phyloP scores from a whole-genome alignment of 2,888 invertebrate species.

The Laothoe populi region DNA sequence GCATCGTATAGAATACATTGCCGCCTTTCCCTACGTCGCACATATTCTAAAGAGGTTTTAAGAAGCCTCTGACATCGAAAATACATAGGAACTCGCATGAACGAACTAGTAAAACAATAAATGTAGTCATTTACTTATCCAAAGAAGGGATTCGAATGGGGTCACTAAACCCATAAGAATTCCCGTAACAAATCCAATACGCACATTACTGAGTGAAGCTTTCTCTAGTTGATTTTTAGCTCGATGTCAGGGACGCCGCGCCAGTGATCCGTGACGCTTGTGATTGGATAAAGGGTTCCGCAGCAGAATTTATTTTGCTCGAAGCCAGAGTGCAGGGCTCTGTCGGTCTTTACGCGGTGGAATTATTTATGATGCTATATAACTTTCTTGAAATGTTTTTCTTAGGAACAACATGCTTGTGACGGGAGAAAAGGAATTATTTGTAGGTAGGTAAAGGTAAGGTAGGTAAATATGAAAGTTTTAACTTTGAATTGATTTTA shows the following conservation, averaged over 20 bases:
- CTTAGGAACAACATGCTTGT: conserved; percentile 19
- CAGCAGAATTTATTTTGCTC: conserved; percentile 46
- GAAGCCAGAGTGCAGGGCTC: conserved; percentile 47
- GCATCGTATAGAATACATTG: not conserved
- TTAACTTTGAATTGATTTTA: not conserved
- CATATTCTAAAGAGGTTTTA: not conserved
- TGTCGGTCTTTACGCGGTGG: conserved; percentile 47
- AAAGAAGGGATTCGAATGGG: not conserved
- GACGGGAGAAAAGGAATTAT: conserved; percentile 30
- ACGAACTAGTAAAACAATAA: not conserved
- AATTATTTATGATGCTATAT: conserved; percentile 56
- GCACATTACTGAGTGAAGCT: conserved; percentile 46
- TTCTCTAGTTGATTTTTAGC: conserved; percentile 58
- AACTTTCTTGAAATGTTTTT: conserved; percentile 39
- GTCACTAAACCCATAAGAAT: conserved; percentile 27
- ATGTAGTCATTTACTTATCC: conserved; percentile 8
- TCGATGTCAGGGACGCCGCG: conserved; percentile 43
- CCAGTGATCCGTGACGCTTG: conserved; percentile 64
- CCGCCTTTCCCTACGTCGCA: not conserved
- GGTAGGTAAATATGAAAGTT: conserved; percentile 20
- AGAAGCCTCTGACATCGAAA: not conserved
- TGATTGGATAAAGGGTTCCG: conserved; percentile 75
- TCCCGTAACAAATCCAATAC: conserved; percentile 37
- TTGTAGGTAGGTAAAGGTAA: too few species aligned
- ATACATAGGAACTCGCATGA: not conserved